Evolutionary conservation across 2,888 invertebrate species (phyloP), one percentile per base, ranked within the genome.

Genomic region (Andrena haemorrhoa): DNA sequence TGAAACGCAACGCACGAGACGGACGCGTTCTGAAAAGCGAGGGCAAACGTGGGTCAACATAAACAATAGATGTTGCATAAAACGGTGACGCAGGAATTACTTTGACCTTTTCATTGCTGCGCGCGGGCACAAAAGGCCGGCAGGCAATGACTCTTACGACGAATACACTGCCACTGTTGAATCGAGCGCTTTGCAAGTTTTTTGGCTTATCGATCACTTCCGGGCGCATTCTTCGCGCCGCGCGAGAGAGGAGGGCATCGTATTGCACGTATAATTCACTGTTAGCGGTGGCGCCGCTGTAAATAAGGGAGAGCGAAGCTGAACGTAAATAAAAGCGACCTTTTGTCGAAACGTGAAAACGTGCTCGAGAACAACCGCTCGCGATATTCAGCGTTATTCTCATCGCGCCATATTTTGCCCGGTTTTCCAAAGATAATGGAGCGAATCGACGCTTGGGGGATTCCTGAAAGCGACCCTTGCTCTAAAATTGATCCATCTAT

Each of bases 191-290:
- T 70, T 56, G 61, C 77, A 75, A 26, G 60, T 61, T 77, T 77
- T 78, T 77, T 80, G 41, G 16, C 74, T 65, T 74, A 78, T 83
- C 71, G 58, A 82, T 82, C 78, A 71, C 70, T 68, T 78, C 78
- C 74, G 77, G 56, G 58, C 58, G 53, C 73, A 69, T 73, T 77
- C 73, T 74, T 70, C 64, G 49, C 35, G 31, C n/a, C 66, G 64
- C 66, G 63, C 80, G 79, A 68, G 66, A 75, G 71, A 68, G 66
- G 71, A 63, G 47, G 23, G 31, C 63, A 65, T 71, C 65, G 71
- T 64, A 56, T 72, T 53, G 41, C 60, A 35, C 53, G 71, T 53
- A 69, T 65, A 76, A 81, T 81, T 82, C 68, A 68, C 69, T 70
- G 81, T 81, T 70, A 68, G n/a, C 61, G 72, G 47, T 33, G 65